Conservation (phyloP, 1,140 invertebrate genomes). For the Scaptomyza montana region DNA sequence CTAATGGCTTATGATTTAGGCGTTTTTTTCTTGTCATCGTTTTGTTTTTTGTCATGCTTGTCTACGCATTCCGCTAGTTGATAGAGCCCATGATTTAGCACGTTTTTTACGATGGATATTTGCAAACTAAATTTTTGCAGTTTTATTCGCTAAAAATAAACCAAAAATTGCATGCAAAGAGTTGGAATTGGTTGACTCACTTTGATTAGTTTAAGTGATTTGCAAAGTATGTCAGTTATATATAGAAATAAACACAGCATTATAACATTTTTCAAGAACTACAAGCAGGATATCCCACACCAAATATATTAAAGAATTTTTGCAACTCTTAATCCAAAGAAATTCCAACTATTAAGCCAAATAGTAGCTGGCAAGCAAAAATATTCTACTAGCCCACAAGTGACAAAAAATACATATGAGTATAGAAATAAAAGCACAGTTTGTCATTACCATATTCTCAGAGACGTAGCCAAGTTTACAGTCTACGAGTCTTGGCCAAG, state of each 20-base stretch:
- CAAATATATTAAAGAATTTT: neutral
- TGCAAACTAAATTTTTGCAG: conserved; percentile 49
- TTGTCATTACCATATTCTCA: conserved; percentile 64
- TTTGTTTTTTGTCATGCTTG: conserved; percentile 17
- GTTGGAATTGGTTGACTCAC: conserved; percentile 32
- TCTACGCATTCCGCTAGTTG: conserved; percentile 35
- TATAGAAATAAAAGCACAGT: conserved; percentile 66
- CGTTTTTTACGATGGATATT: conserved; percentile 48
- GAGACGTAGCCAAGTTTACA: neutral
- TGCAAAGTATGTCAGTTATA: neutral
- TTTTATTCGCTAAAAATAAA: conserved; percentile 5
- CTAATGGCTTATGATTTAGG: conserved; percentile 76
- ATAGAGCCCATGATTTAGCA: conserved; percentile 28
- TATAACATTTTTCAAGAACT: neutral
- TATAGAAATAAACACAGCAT: too few species aligned
- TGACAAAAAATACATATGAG: conserved; percentile 70
- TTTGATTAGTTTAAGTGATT: neutral
- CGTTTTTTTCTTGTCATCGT: conserved; percentile 31
- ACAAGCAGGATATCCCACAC: conserved; percentile 22
- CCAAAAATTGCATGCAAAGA: conserved; percentile 11
- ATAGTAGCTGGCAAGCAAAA: conserved; percentile 8
- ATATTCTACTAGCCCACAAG: conserved; percentile 52
- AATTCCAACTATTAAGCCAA: conserved; percentile 14
- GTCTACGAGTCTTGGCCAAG: conserved; percentile 62
- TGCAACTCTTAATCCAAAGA: conserved; percentile 23